Evolutionary conservation across 2,888 invertebrate genomes (phyloP).

Genomic region (Lochmaea capreae): DNA sequence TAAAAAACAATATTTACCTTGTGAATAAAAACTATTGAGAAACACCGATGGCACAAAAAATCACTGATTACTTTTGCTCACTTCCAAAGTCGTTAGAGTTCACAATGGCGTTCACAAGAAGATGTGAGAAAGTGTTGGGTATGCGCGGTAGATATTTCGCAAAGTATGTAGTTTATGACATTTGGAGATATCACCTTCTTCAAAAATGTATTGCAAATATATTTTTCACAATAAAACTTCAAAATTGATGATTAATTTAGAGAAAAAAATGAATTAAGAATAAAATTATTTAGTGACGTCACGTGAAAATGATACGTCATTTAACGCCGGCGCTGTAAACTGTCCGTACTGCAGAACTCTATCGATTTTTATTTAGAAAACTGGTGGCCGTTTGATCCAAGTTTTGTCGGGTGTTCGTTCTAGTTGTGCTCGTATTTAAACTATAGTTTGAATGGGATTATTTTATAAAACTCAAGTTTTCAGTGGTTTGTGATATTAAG

Average conservation of each 20-base stretch:
- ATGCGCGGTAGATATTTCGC: conserved; percentile 45
- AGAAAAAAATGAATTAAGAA: conserved; percentile 38
- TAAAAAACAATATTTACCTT: conserved; percentile 59
- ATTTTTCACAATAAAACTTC: conserved; percentile 32
- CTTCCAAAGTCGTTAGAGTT: conserved; percentile 80
- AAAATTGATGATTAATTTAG: conserved; percentile 40
- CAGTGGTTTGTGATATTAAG: conserved; percentile 72
- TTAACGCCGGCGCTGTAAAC: conserved; percentile 66
- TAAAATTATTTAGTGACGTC: conserved; percentile 58
- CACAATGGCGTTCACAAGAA: conserved; percentile 83
- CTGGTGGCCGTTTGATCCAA: conserved; percentile 50
- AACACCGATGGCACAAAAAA: conserved; percentile 77
- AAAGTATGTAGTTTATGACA: conserved; percentile 39
- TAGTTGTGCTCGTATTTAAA: conserved; percentile 79
- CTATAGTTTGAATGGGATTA: conserved; percentile 80
- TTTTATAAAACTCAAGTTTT: conserved; percentile 76
- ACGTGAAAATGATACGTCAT: conserved; percentile 61
- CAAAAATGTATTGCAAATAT: conserved; percentile 16
- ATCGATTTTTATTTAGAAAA: conserved; percentile 79
- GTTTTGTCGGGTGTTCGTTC: conserved; percentile 71
- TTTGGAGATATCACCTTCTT: conserved; percentile 27
- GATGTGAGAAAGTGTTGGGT: conserved; percentile 61
- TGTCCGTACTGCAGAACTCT: conserved; percentile 75
- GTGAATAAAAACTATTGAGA: conserved; percentile 66
- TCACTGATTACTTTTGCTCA: conserved; percentile 75